Percentiles rank a stretch among this genome's conserved stretches.
Conservation (phyloP, 2,797 vertebrate genomes). For the Thalassophryne amazonica region DNA sequence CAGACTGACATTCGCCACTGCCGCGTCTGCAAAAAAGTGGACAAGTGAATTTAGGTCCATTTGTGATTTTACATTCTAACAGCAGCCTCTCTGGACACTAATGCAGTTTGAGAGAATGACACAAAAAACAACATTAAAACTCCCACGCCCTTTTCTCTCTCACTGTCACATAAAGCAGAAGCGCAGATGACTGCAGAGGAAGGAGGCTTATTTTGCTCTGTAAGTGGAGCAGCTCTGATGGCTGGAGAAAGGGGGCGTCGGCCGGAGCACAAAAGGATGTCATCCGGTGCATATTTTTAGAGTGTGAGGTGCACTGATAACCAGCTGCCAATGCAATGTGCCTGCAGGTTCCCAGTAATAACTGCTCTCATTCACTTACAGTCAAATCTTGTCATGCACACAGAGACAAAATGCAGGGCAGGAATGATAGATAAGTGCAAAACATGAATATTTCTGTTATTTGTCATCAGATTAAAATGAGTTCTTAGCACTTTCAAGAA, state of each 20-base stretch:
- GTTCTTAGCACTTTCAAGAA: no score
- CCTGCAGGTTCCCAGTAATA: slow-evolving; percentile 50
- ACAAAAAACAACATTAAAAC: neutral
- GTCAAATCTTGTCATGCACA: slow-evolving; percentile 3
- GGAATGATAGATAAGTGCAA: no score
- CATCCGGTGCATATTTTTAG: slow-evolving; percentile 59
- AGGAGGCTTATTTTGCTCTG: slow-evolving; percentile 11
- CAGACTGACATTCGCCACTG: no score
- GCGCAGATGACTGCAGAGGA: slow-evolving; percentile 2
- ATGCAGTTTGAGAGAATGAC: neutral
- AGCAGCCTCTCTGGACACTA: neutral
- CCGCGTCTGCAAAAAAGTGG: no score
- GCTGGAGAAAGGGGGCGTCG: slow-evolving; percentile 46
- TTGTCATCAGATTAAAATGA: no score
- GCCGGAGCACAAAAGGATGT: slow-evolving; percentile 56
- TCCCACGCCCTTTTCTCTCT: slow-evolving; percentile 8
- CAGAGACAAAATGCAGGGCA: no score
- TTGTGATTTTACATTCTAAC: neutral
- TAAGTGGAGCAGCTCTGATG: slow-evolving; percentile 58
- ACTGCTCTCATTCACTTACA: slow-evolving; percentile 29
- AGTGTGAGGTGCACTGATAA: slow-evolving; percentile 47
- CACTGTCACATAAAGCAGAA: slow-evolving; percentile 7
- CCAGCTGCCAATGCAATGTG: slow-evolving; percentile 30
- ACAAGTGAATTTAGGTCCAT: no score
- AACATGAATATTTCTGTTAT: no score